These are phyloP conservation scores for Axinella damicornis DNA, from an alignment of 37 sponge, comb jelly and placozoan species.

Conservation along the genomic window DNA sequence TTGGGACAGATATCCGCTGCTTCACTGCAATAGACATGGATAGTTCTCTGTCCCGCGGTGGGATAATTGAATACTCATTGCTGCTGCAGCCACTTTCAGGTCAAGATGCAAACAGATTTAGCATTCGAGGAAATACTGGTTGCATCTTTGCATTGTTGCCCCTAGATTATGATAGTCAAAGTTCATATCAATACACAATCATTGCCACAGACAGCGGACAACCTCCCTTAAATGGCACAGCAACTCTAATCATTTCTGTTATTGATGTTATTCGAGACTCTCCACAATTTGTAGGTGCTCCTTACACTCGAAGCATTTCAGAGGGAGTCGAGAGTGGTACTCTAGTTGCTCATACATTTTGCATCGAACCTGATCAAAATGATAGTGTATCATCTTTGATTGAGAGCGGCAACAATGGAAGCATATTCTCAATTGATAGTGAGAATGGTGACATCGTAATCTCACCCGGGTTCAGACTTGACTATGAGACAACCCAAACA, in stretches of 20 bases:
- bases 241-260: conserved; percentile 20
- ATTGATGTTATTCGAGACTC: conserved; percentile 33
- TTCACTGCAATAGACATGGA: conserved; percentile 69
- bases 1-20: conserved; percentile 30
- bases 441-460: conserved; percentile 50
- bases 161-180: conserved; percentile 3
- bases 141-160: conserved; percentile 38
- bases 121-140: conserved; percentile 12
- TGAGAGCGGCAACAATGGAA: conserved; percentile 21
- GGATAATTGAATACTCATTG: conserved; percentile 54
- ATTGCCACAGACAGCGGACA: conserved; percentile 48
- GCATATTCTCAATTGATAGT: conserved; percentile 36
- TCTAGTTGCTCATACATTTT: neutral
- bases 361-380: conserved; percentile 42
- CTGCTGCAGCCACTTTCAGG: neutral
- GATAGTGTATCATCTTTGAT: conserved; percentile 46
- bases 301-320: conserved; percentile 16
- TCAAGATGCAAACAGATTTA: conserved; percentile 19
- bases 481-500: conserved; percentile 35
- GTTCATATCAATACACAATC: conserved; percentile 12
- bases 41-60: conserved; percentile 48
- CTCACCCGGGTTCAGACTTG: neutral
- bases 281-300: conserved; percentile 28
- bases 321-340: conserved; percentile 41
- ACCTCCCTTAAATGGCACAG: neutral